Evolutionary conservation across 2,888 invertebrate genomes (phyloP).

Genomic region (Drosophila recens): DNA sequence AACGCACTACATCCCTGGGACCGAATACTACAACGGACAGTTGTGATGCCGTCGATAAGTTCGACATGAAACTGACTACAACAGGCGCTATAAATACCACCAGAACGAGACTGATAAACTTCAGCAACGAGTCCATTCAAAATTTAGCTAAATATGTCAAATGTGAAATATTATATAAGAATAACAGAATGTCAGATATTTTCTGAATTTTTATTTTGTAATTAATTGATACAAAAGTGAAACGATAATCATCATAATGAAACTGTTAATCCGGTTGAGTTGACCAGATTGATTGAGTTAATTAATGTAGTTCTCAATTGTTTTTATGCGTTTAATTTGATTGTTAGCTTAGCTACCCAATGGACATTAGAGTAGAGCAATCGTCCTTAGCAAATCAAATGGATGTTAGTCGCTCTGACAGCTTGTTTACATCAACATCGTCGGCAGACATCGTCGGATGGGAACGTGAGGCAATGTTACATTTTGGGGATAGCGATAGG

Average conservation of each 20-base stretch:
- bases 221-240: background rate
- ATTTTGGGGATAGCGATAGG: constrained; percentile 24
- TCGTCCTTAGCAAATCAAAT: constrained; percentile 66
- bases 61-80: constrained; percentile 55
- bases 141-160: constrained; percentile 12
- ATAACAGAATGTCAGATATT: background rate
- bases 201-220: background rate
- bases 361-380: constrained; percentile 35
- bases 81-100: constrained; percentile 47
- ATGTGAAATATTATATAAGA: background rate
- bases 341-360: constrained; percentile 13
- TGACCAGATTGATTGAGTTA: background rate
- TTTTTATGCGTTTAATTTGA: background rate
- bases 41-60: constrained; percentile 62
- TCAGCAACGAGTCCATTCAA: constrained; percentile 21
- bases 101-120: constrained; percentile 29
- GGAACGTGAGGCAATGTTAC: constrained; percentile 23
- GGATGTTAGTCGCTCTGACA: constrained; percentile 68
- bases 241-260: background rate
- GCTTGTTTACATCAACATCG: constrained; percentile 74
- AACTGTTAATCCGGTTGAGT: background rate
- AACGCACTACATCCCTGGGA: constrained; percentile 24
- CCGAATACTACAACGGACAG: constrained; percentile 35
- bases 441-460: constrained; percentile 25
- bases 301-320: background rate